Conservation (phyloP, 2,113 vertebrate species). For the Talpa occidentalis region DNA sequence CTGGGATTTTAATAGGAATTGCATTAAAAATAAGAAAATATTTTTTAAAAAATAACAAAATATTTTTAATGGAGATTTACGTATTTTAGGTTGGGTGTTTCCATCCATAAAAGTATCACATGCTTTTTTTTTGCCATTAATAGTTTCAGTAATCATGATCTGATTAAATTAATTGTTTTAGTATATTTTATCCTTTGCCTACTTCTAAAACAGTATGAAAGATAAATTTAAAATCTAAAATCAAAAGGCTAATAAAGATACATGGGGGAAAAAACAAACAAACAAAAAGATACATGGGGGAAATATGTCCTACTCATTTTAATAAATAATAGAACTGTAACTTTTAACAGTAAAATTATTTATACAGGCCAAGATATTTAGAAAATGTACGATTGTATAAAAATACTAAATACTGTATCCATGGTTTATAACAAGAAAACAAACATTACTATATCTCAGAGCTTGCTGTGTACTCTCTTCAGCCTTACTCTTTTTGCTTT, state of each 20-base stretch:
- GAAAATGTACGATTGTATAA: neutral
- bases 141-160: slow-evolving; percentile 6
- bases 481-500: neutral
- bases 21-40: slow-evolving; percentile 15
- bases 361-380: neutral
- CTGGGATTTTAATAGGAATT: neutral
- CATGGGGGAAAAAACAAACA: neutral
- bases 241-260: neutral
- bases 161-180: neutral
- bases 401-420: neutral
- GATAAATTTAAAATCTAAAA: neutral
- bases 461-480: neutral
- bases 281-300: neutral
- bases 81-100: neutral
- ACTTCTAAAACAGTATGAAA: neutral
- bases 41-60: no score
- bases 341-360: neutral
- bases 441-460: neutral
- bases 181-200: neutral
- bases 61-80: neutral
- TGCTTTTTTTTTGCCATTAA: neutral
- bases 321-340: neutral
- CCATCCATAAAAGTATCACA: neutral
- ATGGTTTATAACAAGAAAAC: neutral
- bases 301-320: neutral